Evolutionary conservation across 2,888 invertebrate species (phyloP).

Genomic region (Julus scanicus): DNA sequence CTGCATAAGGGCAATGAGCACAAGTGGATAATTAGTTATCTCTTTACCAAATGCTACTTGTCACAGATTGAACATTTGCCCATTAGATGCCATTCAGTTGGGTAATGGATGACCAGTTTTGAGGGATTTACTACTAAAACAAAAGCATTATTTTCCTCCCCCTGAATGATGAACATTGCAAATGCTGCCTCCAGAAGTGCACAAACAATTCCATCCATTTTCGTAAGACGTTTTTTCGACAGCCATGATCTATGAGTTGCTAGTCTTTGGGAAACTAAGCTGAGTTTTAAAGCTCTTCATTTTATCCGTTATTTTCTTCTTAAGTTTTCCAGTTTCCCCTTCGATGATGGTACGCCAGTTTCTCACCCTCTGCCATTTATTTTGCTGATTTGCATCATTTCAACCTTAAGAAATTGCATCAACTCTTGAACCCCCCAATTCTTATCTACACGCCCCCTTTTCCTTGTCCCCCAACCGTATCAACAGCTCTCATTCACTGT

Average conservation of each 20-base stretch:
- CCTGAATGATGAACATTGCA: background rate
- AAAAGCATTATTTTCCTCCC: slow-evolving; percentile 13
- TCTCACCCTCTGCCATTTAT: slow-evolving; percentile 21
- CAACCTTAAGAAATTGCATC: slow-evolving; percentile 17
- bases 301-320: slow-evolving; percentile 4
- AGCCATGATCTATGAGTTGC: slow-evolving; percentile 39
- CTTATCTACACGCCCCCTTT: background rate
- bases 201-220: slow-evolving; percentile 9
- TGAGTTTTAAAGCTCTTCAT: slow-evolving; percentile 24
- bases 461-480: background rate
- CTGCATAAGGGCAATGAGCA: background rate
- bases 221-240: background rate
- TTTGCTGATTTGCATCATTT: background rate
- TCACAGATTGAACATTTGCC: background rate
- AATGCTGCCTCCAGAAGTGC: slow-evolving; percentile 28
- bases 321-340: background rate
- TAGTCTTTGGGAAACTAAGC: slow-evolving; percentile 20
- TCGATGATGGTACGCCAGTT: background rate
- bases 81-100: background rate
- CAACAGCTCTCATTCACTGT: background rate
- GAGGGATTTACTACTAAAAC: slow-evolving; percentile 7
- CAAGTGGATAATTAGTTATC: background rate
- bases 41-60: background rate
- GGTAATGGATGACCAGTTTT: slow-evolving; percentile 11
- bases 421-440: background rate